phyloP scores from a whole-genome alignment of 2,113 vertebrate species.

The Brachypteracias leptosomus region DNA sequence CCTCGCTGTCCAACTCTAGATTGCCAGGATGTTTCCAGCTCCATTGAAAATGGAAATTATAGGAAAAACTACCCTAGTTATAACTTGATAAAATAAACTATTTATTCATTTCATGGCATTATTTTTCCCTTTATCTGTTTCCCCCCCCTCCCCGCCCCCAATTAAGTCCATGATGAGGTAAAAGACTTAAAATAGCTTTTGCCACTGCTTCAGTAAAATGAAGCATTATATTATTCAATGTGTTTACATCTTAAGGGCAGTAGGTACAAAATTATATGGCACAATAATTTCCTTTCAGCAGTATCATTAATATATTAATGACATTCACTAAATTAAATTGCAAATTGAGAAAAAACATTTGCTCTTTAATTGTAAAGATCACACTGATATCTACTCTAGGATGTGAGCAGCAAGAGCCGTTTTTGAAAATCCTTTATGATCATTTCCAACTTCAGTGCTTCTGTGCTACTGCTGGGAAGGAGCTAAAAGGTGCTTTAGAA shows the following conservation, averaged over 20 bases:
- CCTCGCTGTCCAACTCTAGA: not conserved
- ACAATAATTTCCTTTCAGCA: not conserved
- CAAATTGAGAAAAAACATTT: not conserved
- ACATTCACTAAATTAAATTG: not conserved
- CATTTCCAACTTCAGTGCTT: not conserved
- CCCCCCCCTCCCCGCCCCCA: not conserved
- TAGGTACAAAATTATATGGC: not conserved
- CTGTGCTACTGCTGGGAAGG: not conserved
- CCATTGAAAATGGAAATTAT: not conserved
- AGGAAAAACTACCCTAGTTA: not conserved
- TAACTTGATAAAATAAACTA: not conserved
- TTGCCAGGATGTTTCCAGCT: not conserved
- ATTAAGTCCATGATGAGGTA: not conserved
- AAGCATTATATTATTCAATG: not conserved
- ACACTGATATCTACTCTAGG: not conserved
- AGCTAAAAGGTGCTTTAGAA: not conserved
- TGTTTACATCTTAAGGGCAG: constrained; percentile 21
- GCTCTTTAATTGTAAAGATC: not conserved
- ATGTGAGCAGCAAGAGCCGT: not conserved
- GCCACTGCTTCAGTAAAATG: not conserved
- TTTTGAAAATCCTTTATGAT: not conserved
- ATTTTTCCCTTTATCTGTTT: not conserved
- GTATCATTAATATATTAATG: not conserved
- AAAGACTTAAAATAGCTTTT: not conserved
- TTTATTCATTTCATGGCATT: not conserved